phyloP scores from a whole-genome alignment of 2,797 vertebrate genomes.

The Poeciliopsis turneri region DNA sequence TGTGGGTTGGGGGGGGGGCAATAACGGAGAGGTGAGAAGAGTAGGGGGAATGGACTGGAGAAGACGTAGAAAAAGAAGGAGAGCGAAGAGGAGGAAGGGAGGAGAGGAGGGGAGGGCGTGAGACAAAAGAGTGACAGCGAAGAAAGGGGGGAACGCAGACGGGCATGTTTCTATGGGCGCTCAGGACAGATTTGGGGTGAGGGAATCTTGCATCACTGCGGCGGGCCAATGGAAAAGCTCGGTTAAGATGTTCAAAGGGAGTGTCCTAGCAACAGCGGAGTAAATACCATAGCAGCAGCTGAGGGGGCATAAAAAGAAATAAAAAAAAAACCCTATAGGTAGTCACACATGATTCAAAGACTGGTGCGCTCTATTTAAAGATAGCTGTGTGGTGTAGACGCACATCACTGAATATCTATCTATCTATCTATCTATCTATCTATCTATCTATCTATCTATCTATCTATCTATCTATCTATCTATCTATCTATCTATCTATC shows the following conservation, averaged over 20 bases:
- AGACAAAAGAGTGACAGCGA: conserved; percentile 63
- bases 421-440: not conserved
- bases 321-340: conserved; percentile 35
- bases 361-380: not conserved
- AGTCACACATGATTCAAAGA: conserved; percentile 43
- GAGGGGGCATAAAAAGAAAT: conserved; percentile 22
- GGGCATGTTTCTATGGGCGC: conserved; percentile 83
- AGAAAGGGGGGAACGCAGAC: conserved; percentile 63
- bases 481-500: too few species aligned
- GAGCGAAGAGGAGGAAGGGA: not conserved
- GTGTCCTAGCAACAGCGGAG: conserved; percentile 88
- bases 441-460: not conserved
- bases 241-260: conserved; percentile 85
- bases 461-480: not conserved
- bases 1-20: not conserved
- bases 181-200: conserved; percentile 82
- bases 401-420: not conserved
- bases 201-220: conserved; percentile 86
- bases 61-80: not conserved
- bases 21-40: conserved; percentile 28
- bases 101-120: conserved; percentile 5
- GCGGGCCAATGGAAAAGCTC: conserved; percentile 78
- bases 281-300: conserved; percentile 80
- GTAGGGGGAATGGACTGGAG: conserved; percentile 19
- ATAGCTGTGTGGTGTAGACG: not conserved